Evolutionary conservation across 2,113 vertebrate species (phyloP), one percentile per base, ranked within the genome.

Genomic region (Xenopus laevis): DNA sequence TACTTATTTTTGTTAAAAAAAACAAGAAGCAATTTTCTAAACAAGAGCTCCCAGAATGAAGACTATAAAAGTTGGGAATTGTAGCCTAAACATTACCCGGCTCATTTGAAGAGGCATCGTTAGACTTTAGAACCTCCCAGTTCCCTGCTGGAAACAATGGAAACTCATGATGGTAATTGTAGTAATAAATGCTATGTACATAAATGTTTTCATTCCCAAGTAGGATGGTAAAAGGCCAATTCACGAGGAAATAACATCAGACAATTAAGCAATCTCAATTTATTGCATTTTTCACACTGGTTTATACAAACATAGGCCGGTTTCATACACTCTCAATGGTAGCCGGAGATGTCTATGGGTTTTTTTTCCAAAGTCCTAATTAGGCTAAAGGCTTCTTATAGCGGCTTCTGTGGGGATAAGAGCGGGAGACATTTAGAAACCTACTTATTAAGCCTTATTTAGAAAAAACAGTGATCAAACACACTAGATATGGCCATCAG

Each of bases 151-250:
- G 45, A 53, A 53, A 47, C 72, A 53, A n/a, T 20, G 23, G 45
- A 58, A 62, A 27, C 60, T 68, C 59, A 40, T 75, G 30, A 45
- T 63, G 65, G 61, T 77, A 77, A 77, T 77, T 77, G 59, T 50
- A 45, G 67, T 60, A 57, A 77, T 77, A 75, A 75, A 75, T 66
- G 46, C 27, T 57, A 30, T 52, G 46, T 57, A 70, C 67, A 77
- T 77, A 69, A 77, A 77, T 77, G 66, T 60, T 70, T 70, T 70
- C 53, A 64, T 69, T 70, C 23, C 45, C 66, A 64, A 68, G 69
- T 64, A 64, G 74, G 59, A 70, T 70, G 74, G 60, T 57, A 70
- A 70, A 50, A 69, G 74, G 74, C 66, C 50, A 64, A 57, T 60
- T 27, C 67, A 57, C 1, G 47, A 77, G 74, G 33, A 64, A 57